Evolutionary conservation across 2,888 invertebrate species (phyloP).

Genomic region (Cyaniris semiargus): DNA sequence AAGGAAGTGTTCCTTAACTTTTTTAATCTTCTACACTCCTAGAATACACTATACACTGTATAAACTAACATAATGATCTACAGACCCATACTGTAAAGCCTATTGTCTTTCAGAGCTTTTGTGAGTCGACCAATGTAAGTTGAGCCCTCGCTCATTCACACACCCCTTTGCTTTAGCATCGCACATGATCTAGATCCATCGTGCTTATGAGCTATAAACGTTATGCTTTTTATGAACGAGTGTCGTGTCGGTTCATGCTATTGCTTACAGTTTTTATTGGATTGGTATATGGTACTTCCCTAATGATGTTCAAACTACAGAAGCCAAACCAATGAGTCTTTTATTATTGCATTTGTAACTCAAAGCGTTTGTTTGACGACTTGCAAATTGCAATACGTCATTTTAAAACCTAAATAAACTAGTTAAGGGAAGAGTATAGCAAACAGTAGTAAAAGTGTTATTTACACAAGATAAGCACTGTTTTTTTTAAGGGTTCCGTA

Average conservation of each 20-base stretch:
- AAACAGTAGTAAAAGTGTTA: no score
- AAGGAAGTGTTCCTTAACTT: constrained; percentile 12
- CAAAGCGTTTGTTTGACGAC: no score
- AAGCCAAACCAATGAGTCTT: no score
- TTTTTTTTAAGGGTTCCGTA: no score
- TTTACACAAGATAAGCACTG: no score
- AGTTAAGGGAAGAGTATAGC: no score
- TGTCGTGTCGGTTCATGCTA: not conserved
- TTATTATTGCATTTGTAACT: no score
- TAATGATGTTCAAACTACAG: no score
- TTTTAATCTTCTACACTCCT: constrained; percentile 6
- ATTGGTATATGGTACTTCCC: not conserved
- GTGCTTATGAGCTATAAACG: not conserved
- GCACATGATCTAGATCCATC: constrained; percentile 5
- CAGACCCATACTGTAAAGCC: constrained; percentile 39
- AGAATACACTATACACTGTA: constrained; percentile 22
- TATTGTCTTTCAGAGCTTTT: constrained; percentile 65
- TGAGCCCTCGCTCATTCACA: constrained; percentile 48
- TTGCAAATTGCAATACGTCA: no score
- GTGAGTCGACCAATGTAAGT: constrained; percentile 52
- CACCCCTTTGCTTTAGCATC: constrained; percentile 40
- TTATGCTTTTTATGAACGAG: not conserved
- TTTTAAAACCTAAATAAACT: no score
- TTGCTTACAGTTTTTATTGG: not conserved
- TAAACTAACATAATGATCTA: constrained; percentile 27